A percentile compares a stretch with the other conserved stretches of the same genome.
Evolutionary conservation across 2,797 vertebrate species (phyloP).

Genomic region (Periophthalmus magnuspinnatus): DNA sequence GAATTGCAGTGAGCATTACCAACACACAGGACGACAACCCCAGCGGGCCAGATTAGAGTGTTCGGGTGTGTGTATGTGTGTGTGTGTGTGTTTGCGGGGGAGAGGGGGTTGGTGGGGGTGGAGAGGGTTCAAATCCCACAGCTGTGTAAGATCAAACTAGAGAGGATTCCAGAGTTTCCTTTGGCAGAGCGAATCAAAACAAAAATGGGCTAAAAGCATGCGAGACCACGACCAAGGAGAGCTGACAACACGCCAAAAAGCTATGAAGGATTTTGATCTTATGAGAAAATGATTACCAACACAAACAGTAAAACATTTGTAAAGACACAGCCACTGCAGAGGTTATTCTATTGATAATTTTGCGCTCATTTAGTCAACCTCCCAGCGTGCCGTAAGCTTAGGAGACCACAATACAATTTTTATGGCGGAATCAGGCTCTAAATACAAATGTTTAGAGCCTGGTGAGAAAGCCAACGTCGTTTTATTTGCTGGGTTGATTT

Average conservation of each 20-base stretch:
- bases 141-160: conserved; percentile 55
- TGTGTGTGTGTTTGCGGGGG: conserved; percentile 8
- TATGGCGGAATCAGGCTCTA: not conserved
- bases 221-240: conserved; percentile 21
- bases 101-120: not conserved
- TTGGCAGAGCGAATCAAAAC: conserved; percentile 60
- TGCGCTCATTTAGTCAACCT: not conserved
- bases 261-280: conserved; percentile 32
- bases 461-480: not conserved
- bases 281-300: conserved; percentile 47
- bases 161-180: conserved; percentile 61
- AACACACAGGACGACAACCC: conserved; percentile 25
- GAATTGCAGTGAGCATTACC: conserved; percentile 9
- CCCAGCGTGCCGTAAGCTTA: not conserved
- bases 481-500: not conserved
- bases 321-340: not conserved
- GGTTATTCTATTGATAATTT: not conserved
- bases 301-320: not conserved
- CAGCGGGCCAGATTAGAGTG: conserved; percentile 27
- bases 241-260: conserved; percentile 32
- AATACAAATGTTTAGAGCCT: not conserved
- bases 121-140: conserved; percentile 46
- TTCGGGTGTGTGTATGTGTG: not conserved
- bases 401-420: not conserved
- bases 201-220: conserved; percentile 49